Percentiles rank a stretch among this genome's conserved stretches.
Evolutionary conservation across 2,888 invertebrate species (phyloP).

Genomic region (Periphyllus acericola): DNA sequence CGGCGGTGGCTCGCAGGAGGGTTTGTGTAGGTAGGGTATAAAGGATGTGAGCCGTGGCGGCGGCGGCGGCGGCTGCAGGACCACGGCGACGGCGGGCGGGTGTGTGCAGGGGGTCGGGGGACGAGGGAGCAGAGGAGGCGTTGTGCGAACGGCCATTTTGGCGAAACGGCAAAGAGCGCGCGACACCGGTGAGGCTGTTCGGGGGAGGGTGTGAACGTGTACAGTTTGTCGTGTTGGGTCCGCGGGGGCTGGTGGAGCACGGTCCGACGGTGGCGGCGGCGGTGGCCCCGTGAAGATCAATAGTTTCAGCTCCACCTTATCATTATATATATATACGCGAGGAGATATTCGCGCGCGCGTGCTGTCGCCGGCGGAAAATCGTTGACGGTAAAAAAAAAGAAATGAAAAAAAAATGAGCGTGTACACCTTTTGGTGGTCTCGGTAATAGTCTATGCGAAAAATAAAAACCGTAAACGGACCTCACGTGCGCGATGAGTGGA

Average conservation of each 20-base stretch:
- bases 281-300: slow-evolving; percentile 32
- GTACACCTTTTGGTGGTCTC: too few species aligned
- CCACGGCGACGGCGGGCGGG: too few species aligned
- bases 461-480: too few species aligned
- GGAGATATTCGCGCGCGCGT: slow-evolving; percentile 1
- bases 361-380: not conserved
- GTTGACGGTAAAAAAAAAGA: too few species aligned
- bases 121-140: not conserved
- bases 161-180: slow-evolving; percentile 53
- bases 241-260: not conserved
- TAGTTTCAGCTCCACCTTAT: slow-evolving; percentile 52
- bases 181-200: not conserved
- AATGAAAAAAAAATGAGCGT: too few species aligned
- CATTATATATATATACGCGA: too few species aligned
- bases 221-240: not conserved
- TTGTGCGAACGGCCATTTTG: slow-evolving; percentile 57
- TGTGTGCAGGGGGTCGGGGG: not conserved
- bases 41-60: too few species aligned
- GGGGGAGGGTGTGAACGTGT: not conserved
- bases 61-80: too few species aligned
- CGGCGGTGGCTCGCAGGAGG: too few species aligned
- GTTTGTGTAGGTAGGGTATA: too few species aligned
- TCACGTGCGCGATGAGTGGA: too few species aligned
- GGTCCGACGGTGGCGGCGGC: not conserved
- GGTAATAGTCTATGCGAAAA: too few species aligned